Evolutionary conservation across 2,888 invertebrate genomes (phyloP).

Genomic region (Clivina fossor): DNA sequence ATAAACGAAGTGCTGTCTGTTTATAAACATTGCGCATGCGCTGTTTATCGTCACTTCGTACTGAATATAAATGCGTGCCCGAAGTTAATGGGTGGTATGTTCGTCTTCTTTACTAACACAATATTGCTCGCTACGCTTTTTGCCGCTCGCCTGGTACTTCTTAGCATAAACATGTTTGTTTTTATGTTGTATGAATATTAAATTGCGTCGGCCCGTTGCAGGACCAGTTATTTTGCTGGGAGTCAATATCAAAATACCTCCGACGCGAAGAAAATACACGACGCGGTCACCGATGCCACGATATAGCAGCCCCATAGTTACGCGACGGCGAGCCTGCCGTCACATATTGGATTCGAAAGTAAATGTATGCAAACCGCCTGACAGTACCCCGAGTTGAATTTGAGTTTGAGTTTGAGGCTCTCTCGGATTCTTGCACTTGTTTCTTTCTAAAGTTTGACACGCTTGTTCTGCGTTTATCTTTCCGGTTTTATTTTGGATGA

Average conservation of each 20-base stretch:
- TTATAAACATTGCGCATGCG: no score
- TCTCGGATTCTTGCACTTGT: not conserved
- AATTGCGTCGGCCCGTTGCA: slow-evolving; percentile 14
- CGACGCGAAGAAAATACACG: no score
- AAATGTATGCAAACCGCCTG: slow-evolving; percentile 20
- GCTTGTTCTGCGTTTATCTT: not conserved
- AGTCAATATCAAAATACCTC: slow-evolving; percentile 25
- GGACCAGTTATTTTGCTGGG: slow-evolving; percentile 12
- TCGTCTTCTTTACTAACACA: no score
- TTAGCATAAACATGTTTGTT: slow-evolving; percentile 32
- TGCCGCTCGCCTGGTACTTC: slow-evolving; percentile 10
- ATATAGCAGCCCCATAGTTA: no score
- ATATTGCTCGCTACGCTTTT: slow-evolving; percentile 10
- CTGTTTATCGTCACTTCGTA: no score
- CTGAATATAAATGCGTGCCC: no score
- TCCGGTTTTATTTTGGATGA: no score
- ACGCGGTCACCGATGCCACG: no score
- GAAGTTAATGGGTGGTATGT: no score
- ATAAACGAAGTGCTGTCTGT: no score
- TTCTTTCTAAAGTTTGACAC: not conserved
- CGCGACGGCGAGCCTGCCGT: no score
- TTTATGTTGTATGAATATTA: slow-evolving; percentile 34
- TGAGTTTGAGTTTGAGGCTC: not conserved
- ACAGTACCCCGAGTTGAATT: not conserved
- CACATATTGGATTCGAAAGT: slow-evolving; percentile 28